Percentiles rank a stretch among this genome's conserved stretches.
Evolutionary conservation across 2,797 vertebrate genomes (phyloP).

Genomic region (Pelodytes ibericus): DNA sequence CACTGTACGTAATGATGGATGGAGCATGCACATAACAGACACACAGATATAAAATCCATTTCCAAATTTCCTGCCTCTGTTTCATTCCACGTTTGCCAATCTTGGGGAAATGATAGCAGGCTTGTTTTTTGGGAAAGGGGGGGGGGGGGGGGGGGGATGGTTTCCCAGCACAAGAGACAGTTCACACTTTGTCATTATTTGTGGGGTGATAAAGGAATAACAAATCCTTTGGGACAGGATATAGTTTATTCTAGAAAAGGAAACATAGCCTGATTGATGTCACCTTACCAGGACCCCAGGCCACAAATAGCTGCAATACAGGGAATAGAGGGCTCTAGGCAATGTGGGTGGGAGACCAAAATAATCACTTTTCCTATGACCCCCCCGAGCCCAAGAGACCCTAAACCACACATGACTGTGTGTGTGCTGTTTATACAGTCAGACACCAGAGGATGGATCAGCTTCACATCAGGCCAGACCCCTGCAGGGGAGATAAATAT

Average conservation of each 20-base stretch:
- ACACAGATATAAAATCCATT: too few species aligned
- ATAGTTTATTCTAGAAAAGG: not conserved
- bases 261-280: conserved; percentile 9
- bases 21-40: too few species aligned
- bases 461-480: not conserved
- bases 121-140: too few species aligned
- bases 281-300: conserved; percentile 5
- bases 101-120: too few species aligned
- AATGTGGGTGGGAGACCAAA: conserved; percentile 12
- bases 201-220: too few species aligned
- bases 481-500: not conserved
- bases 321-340: conserved; percentile 7
- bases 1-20: too few species aligned
- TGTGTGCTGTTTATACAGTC: conserved; percentile 12
- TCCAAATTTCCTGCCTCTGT: too few species aligned
- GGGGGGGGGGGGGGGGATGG: too few species aligned
- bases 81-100: too few species aligned
- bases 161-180: too few species aligned
- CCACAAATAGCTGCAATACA: not conserved
- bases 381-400: conserved; percentile 21
- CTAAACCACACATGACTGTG: conserved; percentile 24
- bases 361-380: not conserved
- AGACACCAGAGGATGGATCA: not conserved
- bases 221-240: too few species aligned
- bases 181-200: too few species aligned